Base-by-base conservation (phyloP, 2,113 vertebrate species). In the Mus pahari region DNA sequence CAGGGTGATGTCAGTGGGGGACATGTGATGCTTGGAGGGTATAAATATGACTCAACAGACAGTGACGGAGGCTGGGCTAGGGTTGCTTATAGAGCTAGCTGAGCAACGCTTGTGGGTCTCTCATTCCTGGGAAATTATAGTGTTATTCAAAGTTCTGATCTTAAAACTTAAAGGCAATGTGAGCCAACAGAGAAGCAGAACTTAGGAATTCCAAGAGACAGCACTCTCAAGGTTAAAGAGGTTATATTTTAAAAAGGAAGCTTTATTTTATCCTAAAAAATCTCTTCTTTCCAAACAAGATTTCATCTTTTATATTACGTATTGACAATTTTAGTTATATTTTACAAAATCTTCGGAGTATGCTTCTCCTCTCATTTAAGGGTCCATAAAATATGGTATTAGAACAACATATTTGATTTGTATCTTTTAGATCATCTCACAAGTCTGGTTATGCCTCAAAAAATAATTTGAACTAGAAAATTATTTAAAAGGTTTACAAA, bases 141-240 rank as follows among this genome's bases (percentile, higher is more conserved):
- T 66, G 70, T 28, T 64, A 53, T 62, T 20, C 36, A 90, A 62
- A 48, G 14, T 33, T 92, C 7, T 96, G 42, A 89, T 86, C 77
- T 68, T 86, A 73, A 88, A n/a, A 75, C 4, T 12, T 81, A 82
- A 82, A 8, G 9, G 62, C 33, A 86, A 92, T 19, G 19, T 0
- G 28, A 84, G 19, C 53, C 31, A 86, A 75, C 58, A 77, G 28
- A n/a, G 71, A 36, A 95, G 53, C 10, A 50, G 1, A 11, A 36
- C 45, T 84, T 93, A 95, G 8, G 9, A 90, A 81, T 62, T 50
- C 12, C 71, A 83, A 83, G 9, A 53, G 89, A 26, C 45, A 17
- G 22, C 92, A 91, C 84, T 8, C 73, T 36, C n/a, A 86, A 96
- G 48, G 16, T 66, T 9, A n/a, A 31, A 26, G 36, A 92, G 95